These are phyloP conservation scores for Corythornis cristatus DNA, from an alignment of 2,113 vertebrate genomes.

Conservation along the genomic window DNA sequence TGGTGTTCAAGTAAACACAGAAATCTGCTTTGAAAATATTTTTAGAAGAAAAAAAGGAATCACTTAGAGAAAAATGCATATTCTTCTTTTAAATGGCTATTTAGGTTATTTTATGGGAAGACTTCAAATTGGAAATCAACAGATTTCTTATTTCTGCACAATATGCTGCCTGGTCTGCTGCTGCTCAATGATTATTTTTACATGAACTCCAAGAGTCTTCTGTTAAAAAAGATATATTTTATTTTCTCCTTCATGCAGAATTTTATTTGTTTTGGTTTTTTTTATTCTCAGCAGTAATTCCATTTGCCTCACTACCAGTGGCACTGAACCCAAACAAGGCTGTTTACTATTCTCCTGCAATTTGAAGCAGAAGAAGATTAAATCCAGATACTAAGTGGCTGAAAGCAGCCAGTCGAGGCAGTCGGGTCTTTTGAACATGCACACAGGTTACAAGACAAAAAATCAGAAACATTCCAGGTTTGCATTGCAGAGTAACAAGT, in stretches of 20 bases:
- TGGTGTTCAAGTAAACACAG: background rate
- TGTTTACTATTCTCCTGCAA: background rate
- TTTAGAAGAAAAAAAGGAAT: background rate
- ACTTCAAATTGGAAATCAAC: background rate
- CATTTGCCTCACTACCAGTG: background rate
- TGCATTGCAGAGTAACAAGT: background rate
- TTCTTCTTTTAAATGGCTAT: background rate
- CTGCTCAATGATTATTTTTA: background rate
- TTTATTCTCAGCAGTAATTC: background rate
- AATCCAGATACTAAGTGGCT: background rate
- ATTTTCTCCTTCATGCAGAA: background rate
- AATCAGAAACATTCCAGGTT: background rate
- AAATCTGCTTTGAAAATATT: background rate
- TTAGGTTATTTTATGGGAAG: background rate
- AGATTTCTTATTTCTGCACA: background rate
- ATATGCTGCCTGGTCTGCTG: background rate
- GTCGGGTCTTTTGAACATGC: background rate
- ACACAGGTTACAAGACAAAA: background rate
- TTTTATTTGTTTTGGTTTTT: background rate
- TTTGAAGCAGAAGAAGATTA: background rate
- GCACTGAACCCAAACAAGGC: background rate
- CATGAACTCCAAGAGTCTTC: background rate
- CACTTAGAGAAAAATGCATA: background rate
- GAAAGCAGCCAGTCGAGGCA: fast-evolving
- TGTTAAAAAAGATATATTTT: background rate